These are phyloP conservation scores for Procambarus virginalis DNA, from an alignment of 1,140 invertebrate genomes.

Conservation along the genomic window DNA sequence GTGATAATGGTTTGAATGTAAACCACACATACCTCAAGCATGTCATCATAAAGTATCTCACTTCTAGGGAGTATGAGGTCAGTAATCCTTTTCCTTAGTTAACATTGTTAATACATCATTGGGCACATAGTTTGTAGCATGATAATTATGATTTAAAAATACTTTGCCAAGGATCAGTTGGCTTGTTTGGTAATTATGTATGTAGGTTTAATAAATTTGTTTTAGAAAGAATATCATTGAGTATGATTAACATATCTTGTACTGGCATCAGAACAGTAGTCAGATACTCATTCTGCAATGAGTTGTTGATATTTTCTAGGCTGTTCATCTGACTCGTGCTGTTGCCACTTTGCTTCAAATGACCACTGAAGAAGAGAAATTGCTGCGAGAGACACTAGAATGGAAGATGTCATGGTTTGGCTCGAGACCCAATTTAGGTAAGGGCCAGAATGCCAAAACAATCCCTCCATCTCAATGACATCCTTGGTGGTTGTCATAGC, in stretches of 20 bases:
- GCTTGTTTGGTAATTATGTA: too few relatives aligned
- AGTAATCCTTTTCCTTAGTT: not conserved
- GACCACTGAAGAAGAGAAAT: conserved; percentile 88
- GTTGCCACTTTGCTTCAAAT: conserved; percentile 89
- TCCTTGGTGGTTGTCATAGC: conserved; percentile 20
- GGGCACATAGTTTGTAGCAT: too few relatives aligned
- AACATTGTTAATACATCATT: too few relatives aligned
- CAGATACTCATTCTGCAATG: too few relatives aligned
- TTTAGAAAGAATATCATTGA: too few relatives aligned
- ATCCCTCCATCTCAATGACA: conserved; percentile 69
- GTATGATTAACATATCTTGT: too few relatives aligned
- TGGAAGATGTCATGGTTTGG: conserved; percentile 93
- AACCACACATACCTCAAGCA: conserved; percentile 93
- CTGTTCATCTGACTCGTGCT: conserved; percentile 90
- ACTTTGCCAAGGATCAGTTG: too few relatives aligned
- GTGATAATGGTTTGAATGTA: conserved; percentile 77
- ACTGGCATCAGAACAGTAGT: too few relatives aligned
- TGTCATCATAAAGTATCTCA: conserved; percentile 93
- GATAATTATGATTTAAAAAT: too few relatives aligned
- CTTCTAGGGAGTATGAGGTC: conserved; percentile 85
- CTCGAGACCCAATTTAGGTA: conserved; percentile 72
- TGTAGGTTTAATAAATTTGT: too few relatives aligned
- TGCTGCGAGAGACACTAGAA: conserved; percentile 89
- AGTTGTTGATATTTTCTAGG: conserved; percentile 72
- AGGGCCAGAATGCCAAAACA: conserved; percentile 60